Evolutionary conservation across 2,113 vertebrate genomes (phyloP).

Genomic region (Amphiprion ocellaris): DNA sequence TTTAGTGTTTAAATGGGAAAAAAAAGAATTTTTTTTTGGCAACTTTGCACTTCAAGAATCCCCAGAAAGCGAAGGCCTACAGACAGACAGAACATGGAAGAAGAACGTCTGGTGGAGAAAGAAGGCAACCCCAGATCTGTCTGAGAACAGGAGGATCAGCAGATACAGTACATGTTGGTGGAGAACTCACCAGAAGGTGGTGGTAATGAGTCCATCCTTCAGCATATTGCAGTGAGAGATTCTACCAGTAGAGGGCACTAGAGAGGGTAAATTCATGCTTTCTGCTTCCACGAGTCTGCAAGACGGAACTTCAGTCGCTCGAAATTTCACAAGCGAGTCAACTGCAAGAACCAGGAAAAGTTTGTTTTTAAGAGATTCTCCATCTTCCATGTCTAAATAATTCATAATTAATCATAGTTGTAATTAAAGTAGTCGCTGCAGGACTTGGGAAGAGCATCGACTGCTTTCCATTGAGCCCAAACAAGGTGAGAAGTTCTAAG

Average conservation of each 20-base stretch:
- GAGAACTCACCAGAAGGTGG: conserved; percentile 36
- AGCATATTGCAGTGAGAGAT: conserved; percentile 53
- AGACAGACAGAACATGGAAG: conserved; percentile 16
- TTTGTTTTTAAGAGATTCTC: too few relatives aligned
- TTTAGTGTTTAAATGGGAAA: conserved; percentile 33
- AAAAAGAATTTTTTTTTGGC: conserved; percentile 72
- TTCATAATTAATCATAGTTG: too few relatives aligned
- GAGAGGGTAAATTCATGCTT: conserved; percentile 3
- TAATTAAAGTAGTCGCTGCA: too few relatives aligned
- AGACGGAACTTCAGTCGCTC: too few relatives aligned
- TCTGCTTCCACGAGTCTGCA: too few relatives aligned
- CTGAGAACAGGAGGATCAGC: conserved; percentile 4
- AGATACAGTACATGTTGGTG: conserved; percentile 25
- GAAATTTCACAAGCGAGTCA: too few relatives aligned
- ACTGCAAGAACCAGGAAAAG: too few relatives aligned
- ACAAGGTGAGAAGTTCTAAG: too few relatives aligned
- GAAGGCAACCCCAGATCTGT: conserved; percentile 37
- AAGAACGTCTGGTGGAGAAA: neutral
- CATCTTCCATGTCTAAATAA: too few relatives aligned
- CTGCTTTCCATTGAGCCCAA: too few relatives aligned
- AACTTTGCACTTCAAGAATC: conserved; percentile 81
- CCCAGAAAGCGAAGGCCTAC: conserved; percentile 51
- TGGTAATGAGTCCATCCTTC: conserved; percentile 28
- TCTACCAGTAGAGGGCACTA: conserved; percentile 59
- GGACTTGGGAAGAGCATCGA: too few relatives aligned